Evolutionary conservation across 2,797 vertebrate species (phyloP).

Genomic region (Echiichthys vipera): DNA sequence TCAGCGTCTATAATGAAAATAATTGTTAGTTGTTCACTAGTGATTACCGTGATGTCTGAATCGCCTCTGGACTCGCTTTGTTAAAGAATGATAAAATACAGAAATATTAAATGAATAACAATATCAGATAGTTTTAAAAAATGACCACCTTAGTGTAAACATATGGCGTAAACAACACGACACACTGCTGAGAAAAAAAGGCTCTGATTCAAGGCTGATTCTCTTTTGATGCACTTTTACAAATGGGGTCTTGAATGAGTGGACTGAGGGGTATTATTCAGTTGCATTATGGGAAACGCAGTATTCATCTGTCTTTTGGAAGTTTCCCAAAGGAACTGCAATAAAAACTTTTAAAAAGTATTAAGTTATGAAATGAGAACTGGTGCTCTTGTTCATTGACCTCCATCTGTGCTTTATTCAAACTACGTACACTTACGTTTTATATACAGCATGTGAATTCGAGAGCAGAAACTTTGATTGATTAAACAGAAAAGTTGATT

Average conservation of each 20-base stretch:
- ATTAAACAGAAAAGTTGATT: background rate
- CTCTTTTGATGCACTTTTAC: no score
- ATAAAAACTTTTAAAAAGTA: no score
- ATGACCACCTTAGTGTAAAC: background rate
- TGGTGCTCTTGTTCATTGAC: background rate
- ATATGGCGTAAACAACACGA: background rate
- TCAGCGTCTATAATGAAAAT: background rate
- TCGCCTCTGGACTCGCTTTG: fast-evolving
- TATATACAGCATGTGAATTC: no score
- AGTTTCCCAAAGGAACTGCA: background rate
- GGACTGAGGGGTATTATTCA: background rate
- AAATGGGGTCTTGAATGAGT: background rate
- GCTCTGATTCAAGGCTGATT: no score
- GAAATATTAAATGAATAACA: no score
- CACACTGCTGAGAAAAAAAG: background rate
- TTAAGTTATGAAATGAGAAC: slow-evolving; percentile 4
- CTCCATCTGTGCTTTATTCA: slow-evolving; percentile 9
- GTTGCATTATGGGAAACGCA: background rate
- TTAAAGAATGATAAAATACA: background rate
- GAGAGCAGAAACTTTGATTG: background rate
- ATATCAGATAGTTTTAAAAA: background rate
- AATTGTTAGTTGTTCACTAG: background rate
- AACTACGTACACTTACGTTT: no score
- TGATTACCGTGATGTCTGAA: background rate
- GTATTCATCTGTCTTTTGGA: background rate